These are phyloP conservation scores for Sitta carolinensis DNA, from an alignment of 2,797 vertebrate genomes.

Conservation along the genomic window DNA sequence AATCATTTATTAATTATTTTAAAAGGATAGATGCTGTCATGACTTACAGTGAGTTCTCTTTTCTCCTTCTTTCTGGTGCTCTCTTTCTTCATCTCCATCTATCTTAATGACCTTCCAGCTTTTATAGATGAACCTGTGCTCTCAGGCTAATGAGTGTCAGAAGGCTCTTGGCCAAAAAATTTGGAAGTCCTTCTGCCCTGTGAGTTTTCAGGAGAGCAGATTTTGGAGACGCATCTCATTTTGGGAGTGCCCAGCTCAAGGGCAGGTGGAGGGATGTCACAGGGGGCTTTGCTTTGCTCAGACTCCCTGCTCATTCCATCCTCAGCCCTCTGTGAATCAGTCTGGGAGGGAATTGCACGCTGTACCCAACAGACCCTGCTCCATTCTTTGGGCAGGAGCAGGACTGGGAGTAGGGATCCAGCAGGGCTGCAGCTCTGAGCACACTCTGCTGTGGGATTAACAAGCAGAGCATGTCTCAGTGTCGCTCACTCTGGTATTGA, in stretches of 20 bases:
- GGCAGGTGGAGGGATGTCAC: not conserved
- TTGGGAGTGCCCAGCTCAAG: not conserved
- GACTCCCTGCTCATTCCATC: not conserved
- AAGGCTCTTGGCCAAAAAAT: not conserved
- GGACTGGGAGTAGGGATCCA: not conserved
- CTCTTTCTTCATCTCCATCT: not conserved
- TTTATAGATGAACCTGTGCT: not conserved
- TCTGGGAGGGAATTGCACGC: rapidly evolving
- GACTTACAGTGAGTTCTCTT: not conserved
- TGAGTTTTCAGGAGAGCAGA: not conserved
- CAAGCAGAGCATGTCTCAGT: conserved; percentile 32
- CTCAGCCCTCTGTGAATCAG: not conserved
- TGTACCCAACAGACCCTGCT: rapidly evolving
- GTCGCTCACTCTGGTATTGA: conserved; percentile 3
- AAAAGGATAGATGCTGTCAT: not conserved
- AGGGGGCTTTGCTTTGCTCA: not conserved
- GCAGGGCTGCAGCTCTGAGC: not conserved
- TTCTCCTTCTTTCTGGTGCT: not conserved
- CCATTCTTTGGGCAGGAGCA: rapidly evolving
- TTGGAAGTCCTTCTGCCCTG: not conserved
- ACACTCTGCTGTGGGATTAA: not conserved
- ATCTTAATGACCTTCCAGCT: not conserved
- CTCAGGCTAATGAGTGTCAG: not conserved
- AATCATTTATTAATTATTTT: conserved; percentile 41
- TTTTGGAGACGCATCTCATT: rapidly evolving